phyloP scores from a whole-genome alignment of 2,113 vertebrate genomes.

The Martes martes region DNA sequence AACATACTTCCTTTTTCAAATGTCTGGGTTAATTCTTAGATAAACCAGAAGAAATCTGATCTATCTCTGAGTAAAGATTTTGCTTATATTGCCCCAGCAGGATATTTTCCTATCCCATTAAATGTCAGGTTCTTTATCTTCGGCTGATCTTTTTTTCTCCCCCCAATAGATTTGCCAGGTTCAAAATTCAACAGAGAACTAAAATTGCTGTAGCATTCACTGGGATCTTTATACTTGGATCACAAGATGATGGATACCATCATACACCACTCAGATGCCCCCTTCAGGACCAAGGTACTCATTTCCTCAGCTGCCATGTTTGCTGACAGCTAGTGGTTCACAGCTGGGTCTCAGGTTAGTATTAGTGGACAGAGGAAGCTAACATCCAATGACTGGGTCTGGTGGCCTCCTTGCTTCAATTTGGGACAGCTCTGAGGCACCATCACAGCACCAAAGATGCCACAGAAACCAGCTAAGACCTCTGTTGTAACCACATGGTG shows the following conservation, averaged over 20 bases:
- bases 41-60: constrained; percentile 25
- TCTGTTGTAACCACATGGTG: background rate
- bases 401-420: background rate
- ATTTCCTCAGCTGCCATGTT: background rate
- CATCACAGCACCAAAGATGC: background rate
- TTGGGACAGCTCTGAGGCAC: background rate
- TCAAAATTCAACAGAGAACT: background rate
- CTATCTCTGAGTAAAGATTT: background rate
- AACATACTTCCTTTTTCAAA: background rate
- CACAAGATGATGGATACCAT: background rate
- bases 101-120: constrained; percentile 42
- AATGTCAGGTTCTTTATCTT: background rate
- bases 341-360: background rate
- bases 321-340: background rate
- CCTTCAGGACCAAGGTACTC: background rate
- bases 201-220: background rate
- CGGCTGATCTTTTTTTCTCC: background rate
- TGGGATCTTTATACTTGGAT: background rate
- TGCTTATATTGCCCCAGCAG: constrained; percentile 22
- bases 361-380: background rate
- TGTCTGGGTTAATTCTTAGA: background rate
- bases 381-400: background rate
- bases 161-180: background rate
- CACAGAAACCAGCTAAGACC: background rate
- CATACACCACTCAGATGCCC: background rate